Evolutionary conservation across 2,888 invertebrate genomes (phyloP), one percentile per base, ranked within the genome.

Genomic region (Melinaea menophilus): DNA sequence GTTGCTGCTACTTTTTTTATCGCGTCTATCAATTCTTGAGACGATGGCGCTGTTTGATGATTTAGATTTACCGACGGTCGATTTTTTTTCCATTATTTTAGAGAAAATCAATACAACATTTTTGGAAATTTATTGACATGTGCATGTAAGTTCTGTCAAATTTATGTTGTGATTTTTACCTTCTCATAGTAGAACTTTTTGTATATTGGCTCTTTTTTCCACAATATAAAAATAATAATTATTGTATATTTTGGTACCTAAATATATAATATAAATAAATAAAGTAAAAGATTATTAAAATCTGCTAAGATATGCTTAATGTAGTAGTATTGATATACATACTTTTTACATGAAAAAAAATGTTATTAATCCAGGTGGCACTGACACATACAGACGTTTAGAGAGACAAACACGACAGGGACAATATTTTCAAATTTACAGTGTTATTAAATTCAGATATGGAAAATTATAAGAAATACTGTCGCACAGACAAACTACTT

Each of bases 1-100:
- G 12, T 71, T 80, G 31, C 84, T 85, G 2, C 68, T 61, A 1
- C 72, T 77, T 3, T 76, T 80, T 55, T 80, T 82, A 1, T 79
- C 69, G 2, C 64, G 67, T 2, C 63, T 68, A 0, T 68, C 64
- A 0, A 69, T 72, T 48, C 73, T 74, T 0, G 67, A 62, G 0
- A 69, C 66, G 0, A 79, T 73, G 0, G 76, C 74, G 13, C 68
- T 77, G 55, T 81, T 83, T 0, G 81, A 82, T 0, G 85, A 85
- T 58, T 80, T 82, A 0, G 82, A 82, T 56, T 80, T 84, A 0
- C 75, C 62, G 3, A 82, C 69, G 13, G 73, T 1, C 51, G 75
- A 69, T 62, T 76, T 79, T 1, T 63, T 71, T 4, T 76, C 70
- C 80, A 79, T 80, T 66, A 37, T 66, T 11, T 45, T 59, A 57